Evolutionary conservation across 1,140 invertebrate genomes (phyloP), one percentile per base, ranked within the genome.

Genomic region (Leptinotarsa lineolata): DNA sequence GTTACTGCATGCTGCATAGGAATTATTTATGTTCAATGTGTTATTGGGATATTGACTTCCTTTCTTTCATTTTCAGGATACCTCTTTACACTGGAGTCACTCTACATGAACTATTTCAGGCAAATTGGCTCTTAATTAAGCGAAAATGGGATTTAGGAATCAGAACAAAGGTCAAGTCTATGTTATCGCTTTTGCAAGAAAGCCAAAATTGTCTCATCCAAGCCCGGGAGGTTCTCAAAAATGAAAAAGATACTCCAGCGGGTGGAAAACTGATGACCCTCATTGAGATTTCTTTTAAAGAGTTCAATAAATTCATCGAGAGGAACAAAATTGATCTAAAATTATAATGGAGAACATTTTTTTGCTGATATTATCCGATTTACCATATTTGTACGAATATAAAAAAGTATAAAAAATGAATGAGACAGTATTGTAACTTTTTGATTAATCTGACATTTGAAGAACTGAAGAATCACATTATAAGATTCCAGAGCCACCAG

Each of bases 51-150:
- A 39, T 39, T 39, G 8, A 39, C 8, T 39, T 39, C 8, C 15
- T 20, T 68, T 68, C 5, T 46, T 39, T 64, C 18, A 59, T 70
- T 80, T 80, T 61, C 72, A 88, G 93, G 75, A 83, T 94, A 2
- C 87, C 88, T 66, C 85, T 94, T 45, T 94, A 94, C 78, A 87
- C 88, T 1, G 89, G 89, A n/a, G 91, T 93, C 21, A 85, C 93
- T 44, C 85, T 91, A 48, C 88, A 92, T 68, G 93, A 94, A 83
- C 84, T 93, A 4, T 82, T 88, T 71, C 83, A 90, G 78, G 88
- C 89, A 18, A 78, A 90, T 79, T 76, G 89, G 76, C 84, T 89
- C 72, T 85, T 87, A 69, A 83, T 86, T 5, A 87, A 87, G 60
- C 80, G 88, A 59, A 87, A 86, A 74, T 80, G 83, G 72, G 86